Conservation (phyloP, 2,888 invertebrate species). For the Perithous albicinctus region DNA sequence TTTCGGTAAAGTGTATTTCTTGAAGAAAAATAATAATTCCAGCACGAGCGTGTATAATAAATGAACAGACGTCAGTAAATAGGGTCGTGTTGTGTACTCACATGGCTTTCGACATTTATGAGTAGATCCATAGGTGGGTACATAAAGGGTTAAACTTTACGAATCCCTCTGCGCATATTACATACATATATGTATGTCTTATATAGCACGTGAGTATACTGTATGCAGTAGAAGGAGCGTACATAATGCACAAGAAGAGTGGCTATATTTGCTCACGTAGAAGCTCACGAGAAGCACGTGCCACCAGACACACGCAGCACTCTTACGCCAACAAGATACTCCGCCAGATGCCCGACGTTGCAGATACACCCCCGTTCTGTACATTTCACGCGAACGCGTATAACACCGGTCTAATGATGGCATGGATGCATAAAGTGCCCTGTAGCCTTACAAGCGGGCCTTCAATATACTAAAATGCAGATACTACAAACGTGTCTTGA, state of each 20-base stretch:
- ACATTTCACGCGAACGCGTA: constrained; percentile 53
- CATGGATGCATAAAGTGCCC: constrained; percentile 1
- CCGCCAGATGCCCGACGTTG: constrained; percentile 62
- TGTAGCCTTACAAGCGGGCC: background rate
- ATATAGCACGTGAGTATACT: constrained; percentile 7
- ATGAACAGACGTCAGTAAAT: constrained; percentile 34
- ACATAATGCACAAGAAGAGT: constrained; percentile 38
- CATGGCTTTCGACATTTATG: constrained; percentile 58
- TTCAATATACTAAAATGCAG: constrained; percentile 10
- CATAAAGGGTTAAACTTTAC: constrained; percentile 52
- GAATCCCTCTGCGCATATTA: constrained; percentile 34
- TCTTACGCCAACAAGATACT: constrained; percentile 61
- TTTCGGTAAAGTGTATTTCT: too few relatives aligned
- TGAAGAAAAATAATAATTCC: background rate
- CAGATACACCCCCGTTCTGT: constrained; percentile 26
- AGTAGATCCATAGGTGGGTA: constrained; percentile 42
- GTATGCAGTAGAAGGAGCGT: constrained; percentile 24
- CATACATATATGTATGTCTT: constrained; percentile 47
- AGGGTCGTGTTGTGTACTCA: constrained; percentile 49
- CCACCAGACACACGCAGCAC: constrained; percentile 70
- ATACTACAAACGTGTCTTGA: constrained; percentile 13
- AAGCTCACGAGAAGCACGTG: constrained; percentile 71
- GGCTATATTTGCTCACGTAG: constrained; percentile 67
- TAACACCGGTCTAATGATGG: constrained; percentile 44
- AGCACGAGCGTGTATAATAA: constrained; percentile 44